Base-by-base conservation (phyloP, 1,140 invertebrate species). In the Hyles euphorbiae region DNA sequence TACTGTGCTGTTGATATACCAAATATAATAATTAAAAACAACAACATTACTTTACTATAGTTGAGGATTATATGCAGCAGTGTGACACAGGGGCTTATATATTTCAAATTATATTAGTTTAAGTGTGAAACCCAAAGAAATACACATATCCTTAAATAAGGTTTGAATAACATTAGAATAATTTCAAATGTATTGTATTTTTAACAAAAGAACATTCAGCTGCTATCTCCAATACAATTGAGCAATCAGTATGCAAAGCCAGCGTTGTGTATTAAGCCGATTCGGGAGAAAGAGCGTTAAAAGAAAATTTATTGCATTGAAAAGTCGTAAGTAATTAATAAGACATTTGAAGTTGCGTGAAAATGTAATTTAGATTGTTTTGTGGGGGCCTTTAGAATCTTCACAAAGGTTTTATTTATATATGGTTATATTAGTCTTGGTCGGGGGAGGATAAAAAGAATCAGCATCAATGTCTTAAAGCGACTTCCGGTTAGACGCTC, bases 311-410 rank as follows among this genome's bases (percentile, higher is more conserved):
- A 88, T 87, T 72, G 78, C 86, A 87, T 86, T 83, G 83, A 85
- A 83, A 85, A 88, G 84, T 88, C 86, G 70, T 70, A 70, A 63
- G 83, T 79, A 88, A 88, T 88, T 88, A 88, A 88, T 88, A 88
- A 88, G 86, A 88, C 84, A 87, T 88, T 87, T 88, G 83, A 86
- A 88, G 86, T 88, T 86, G 86, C 86, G 86, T 88, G 85, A 87
- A 88, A 88, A 88, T 87, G 85, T 88, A 88, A 88, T 88, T 88
- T 88, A 88, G 85, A 88, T 88, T 88, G 85, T 88, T 88, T 88
- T 84, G 73, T 68, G 80, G 81, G 67, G 82, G 85, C 75, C 78
- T 64, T 77, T 65, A 49, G 73, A 75, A 78, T 74, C 70, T 72
- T 78, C 67, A 85, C 81, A 88, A 88, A 83, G 78, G 78, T 70